Evolutionary conservation across 2,888 invertebrate genomes (phyloP), one percentile per base, ranked within the genome.

Genomic region (Lasioglossum morio): DNA sequence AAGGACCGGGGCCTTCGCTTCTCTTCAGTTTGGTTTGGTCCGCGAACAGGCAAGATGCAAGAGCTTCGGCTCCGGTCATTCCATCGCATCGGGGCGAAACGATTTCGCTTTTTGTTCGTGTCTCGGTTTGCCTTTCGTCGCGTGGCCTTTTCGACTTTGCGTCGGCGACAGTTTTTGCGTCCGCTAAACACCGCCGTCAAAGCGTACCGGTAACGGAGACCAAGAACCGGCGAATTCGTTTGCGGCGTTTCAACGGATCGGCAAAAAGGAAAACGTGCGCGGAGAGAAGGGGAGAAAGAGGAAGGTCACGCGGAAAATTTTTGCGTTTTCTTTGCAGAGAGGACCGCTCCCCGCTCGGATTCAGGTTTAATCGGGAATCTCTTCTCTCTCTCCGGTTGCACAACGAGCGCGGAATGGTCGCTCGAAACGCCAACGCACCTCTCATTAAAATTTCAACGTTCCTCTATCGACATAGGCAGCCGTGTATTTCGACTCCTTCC

Each of bases 1-100:
- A 72, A 40, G 70, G 77, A 79, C 70, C 82, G 78, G 4, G 78
- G 14, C 60, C n/a, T 14, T 60, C 57, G n/a, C n/a, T 27, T 27
- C 57, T 27, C 57, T 27, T 27, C 57, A 4, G 57, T 27, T 60
- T 60, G 12, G 85, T 80, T 75, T 60, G 74, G 79, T 72, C 76
- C 66, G 63, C 74, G 63, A 30, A 7, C 70, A 66, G 81, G 23
- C 81, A 82, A 79, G 85, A 85, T 87, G n/a, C 81, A 82, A 78
- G 84, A 78, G 84, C 81, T 85, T 84, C 82, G 88, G 89, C 88
- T 69, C 72, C 76, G 77, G 79, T 57, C 79, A 72, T 86, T 84
- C 78, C 79, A 19, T 16, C 60, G 63, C 79, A 19, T 16, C 60
- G 63, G 30, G 30, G 27, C 34, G 37, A 72, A 74, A 83, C 72